These are phyloP conservation scores for Hormaphis cornu DNA, from an alignment of 1,140 invertebrate genomes.

Conservation along the genomic window DNA sequence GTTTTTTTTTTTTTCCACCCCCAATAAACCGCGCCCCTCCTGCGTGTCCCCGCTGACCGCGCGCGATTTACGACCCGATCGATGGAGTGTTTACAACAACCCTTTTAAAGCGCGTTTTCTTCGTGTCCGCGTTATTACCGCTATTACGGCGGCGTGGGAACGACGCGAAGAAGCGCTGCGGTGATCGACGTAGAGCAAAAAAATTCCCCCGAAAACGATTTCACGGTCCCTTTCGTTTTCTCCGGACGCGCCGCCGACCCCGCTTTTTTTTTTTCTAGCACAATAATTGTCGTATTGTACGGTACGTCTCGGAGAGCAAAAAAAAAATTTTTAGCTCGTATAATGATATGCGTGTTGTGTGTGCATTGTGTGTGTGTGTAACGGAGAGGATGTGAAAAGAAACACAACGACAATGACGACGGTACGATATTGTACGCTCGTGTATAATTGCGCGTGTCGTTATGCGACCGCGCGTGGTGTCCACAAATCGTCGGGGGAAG, in stretches of 20 bases:
- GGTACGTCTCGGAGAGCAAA: not conserved
- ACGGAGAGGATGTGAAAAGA: too few species aligned
- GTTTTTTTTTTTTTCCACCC: conserved; percentile 15
- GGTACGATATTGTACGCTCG: too few species aligned
- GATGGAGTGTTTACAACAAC: conserved; percentile 29
- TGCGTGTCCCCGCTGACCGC: not conserved
- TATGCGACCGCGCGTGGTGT: too few species aligned
- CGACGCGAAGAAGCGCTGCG: too few species aligned
- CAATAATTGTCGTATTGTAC: not conserved
- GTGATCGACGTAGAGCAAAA: not conserved
- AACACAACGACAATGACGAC: too few species aligned
- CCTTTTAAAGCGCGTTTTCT: conserved; percentile 25
- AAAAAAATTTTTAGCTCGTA: too few species aligned
- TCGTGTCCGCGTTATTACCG: not conserved
- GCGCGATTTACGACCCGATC: conserved; percentile 29
- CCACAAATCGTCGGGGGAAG: too few species aligned
- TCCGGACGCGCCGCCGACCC: not conserved
- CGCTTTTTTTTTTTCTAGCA: not conserved
- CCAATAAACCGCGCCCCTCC: conserved; percentile 4
- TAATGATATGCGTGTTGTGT: too few species aligned
- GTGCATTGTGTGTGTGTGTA: too few species aligned
- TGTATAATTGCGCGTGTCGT: too few species aligned
- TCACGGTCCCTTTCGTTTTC: conserved; percentile 24
- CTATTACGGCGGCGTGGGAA: too few species aligned
- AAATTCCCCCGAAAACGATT: not conserved